Base-by-base conservation (phyloP, 1,140 invertebrate genomes). In the Glomeris maerens region DNA sequence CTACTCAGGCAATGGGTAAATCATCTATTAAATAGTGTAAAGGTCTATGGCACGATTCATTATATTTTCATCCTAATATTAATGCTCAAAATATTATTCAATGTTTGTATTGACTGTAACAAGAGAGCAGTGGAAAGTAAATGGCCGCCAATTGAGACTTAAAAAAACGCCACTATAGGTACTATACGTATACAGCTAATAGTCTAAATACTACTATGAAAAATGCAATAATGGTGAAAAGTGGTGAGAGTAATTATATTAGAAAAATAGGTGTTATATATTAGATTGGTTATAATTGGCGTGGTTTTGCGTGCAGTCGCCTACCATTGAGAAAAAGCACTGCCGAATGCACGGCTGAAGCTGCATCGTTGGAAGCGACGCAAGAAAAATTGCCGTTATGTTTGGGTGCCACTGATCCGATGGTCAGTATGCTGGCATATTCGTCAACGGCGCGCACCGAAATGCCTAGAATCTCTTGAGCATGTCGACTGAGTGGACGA, bases 311-410 rank as follows among this genome's bases (percentile, higher is more conserved):
- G 17, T 23, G 17, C 10, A 36, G 31, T 13, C 10, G 10, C 40
- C 4, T 64, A 75, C 74, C 72, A 62, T 74, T 72, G 14, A 77
- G 73, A 41, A 65, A 64, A 13, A 76, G 62, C 14, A 59, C 51
- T 3, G 74, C 66, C 21, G 71, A 72, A 57, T 69, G 67, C 48
- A 60, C 67, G 3, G 64, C 68, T 20, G 60, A 64, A 7, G 69
- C 71, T 17, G 70, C 73, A 3, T 59, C 59, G 58, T 76, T 77
- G 44, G 62, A 64, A 21, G 72, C 74, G 20, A 65, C 57, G 55
- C 75, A 77, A 1, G 74, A 74, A 59, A 75, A 77, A 58, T 75
- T 72, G 2, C 75, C 75, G 53, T 68, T 66, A 60, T 75, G 73
- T 27, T 61, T 58, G 1, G 64, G 65, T 27, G 55, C 62, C 13